Percentiles rank a stretch among this genome's conserved stretches.
phyloP scores from a whole-genome alignment of 2,113 vertebrate genomes.

The Zosterops pallidus region DNA sequence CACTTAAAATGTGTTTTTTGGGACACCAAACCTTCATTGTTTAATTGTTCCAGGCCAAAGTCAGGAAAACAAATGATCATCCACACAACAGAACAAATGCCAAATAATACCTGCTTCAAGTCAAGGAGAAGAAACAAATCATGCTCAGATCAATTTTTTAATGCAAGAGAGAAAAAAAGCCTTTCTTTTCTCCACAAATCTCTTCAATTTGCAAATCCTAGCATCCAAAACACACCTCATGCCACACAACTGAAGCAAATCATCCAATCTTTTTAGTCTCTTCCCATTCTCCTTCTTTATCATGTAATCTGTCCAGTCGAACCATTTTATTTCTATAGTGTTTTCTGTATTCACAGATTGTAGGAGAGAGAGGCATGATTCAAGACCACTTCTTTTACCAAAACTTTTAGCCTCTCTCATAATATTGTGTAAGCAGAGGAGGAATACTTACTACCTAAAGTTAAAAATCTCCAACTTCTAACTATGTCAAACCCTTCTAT shows the following conservation, averaged over 20 bases:
- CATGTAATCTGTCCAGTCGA: background rate
- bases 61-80: background rate
- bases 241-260: background rate
- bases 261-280: background rate
- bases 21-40: background rate
- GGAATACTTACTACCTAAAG: background rate
- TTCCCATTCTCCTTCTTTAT: background rate
- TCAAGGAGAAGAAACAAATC: background rate
- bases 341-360: background rate
- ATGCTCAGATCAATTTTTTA: background rate
- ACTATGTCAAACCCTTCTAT: background rate
- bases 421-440: background rate
- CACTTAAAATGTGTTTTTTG: background rate
- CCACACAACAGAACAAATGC: background rate
- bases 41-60: background rate
- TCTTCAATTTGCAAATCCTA: background rate
- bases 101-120: background rate
- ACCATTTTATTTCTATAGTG: background rate
- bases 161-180: background rate
- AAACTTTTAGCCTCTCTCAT: background rate
- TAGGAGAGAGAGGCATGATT: background rate
- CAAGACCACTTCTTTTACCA: background rate
- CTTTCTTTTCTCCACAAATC: background rate
- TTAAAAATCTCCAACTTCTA: background rate
- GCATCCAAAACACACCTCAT: background rate